Conservation (phyloP, 1,140 invertebrate species). For the Drosophila yakuba region DNA sequence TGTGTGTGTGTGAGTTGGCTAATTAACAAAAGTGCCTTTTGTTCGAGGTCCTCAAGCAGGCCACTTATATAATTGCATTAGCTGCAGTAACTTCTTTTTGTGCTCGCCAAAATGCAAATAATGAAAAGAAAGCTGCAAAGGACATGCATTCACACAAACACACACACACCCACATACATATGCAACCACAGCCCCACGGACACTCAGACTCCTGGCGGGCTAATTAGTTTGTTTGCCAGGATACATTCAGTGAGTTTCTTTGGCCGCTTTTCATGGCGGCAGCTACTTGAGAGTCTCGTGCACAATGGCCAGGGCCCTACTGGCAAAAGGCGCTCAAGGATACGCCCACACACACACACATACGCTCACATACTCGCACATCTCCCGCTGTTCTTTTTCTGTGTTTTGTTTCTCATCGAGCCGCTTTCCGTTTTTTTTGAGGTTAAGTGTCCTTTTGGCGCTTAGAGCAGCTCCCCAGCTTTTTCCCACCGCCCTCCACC, state of each 20-base stretch:
- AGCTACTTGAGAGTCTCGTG: conserved; percentile 74
- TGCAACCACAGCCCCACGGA: neutral
- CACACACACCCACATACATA: neutral
- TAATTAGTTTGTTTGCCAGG: conserved; percentile 77
- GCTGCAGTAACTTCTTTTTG: conserved; percentile 61
- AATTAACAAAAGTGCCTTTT: conserved; percentile 79
- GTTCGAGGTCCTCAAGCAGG: conserved; percentile 64
- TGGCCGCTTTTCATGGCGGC: conserved; percentile 54
- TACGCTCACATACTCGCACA: conserved; percentile 17
- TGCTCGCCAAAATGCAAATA: conserved; percentile 71
- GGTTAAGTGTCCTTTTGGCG: conserved; percentile 82
- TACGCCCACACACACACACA: conserved; percentile 36
- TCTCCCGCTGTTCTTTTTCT: conserved; percentile 51
- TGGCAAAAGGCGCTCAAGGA: conserved; percentile 80
- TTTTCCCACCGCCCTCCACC: conserved; percentile 6
- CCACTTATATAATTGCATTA: conserved; percentile 82
- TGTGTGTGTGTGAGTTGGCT: conserved; percentile 44
- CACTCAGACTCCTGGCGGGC: conserved; percentile 41
- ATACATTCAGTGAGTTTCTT: conserved; percentile 59
- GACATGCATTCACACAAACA: conserved; percentile 28
- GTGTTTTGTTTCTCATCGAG: conserved; percentile 70
- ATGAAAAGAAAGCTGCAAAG: conserved; percentile 70
- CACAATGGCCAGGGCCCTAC: conserved; percentile 57
- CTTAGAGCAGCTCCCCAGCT: conserved; percentile 27
- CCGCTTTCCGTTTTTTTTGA: conserved; percentile 68